Percentiles rank a stretch among this genome's conserved stretches.
Conservation (phyloP, 1,140 invertebrate genomes). For the Drosophila azteca region DNA sequence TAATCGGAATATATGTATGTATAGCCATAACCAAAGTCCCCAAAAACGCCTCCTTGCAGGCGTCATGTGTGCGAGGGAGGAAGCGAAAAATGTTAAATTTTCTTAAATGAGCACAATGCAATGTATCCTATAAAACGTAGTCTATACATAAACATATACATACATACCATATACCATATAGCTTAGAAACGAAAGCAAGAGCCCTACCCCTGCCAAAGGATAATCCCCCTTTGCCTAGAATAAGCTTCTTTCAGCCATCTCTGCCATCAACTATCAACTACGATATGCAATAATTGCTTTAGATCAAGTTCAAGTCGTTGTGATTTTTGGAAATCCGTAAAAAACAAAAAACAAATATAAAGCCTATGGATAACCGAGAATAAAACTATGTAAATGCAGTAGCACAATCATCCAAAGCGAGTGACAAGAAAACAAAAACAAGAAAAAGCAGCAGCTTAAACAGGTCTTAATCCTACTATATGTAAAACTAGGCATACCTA, state of each 20-base stretch:
- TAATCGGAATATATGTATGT: slow-evolving; percentile 1
- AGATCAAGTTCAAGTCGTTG: slow-evolving; percentile 63
- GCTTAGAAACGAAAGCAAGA: slow-evolving; percentile 14
- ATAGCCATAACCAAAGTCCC: slow-evolving; percentile 8
- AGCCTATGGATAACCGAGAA: slow-evolving; percentile 27
- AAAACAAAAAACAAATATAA: slow-evolving; percentile 1
- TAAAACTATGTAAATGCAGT: slow-evolving; percentile 54
- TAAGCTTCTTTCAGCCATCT: slow-evolving; percentile 46
- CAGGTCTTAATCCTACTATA: slow-evolving; percentile 40
- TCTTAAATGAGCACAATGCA: slow-evolving; percentile 80
- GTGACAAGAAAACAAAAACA: slow-evolving; percentile 49
- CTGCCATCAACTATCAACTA: slow-evolving; percentile 41
- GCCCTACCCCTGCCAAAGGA: slow-evolving; percentile 15
- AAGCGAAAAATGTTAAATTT: slow-evolving; percentile 72
- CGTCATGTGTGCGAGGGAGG: slow-evolving; percentile 33
- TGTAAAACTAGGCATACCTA: background rate
- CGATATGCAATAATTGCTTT: slow-evolving; percentile 64
- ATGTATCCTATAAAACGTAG: slow-evolving; percentile 81
- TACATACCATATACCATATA: slow-evolving; percentile 46
- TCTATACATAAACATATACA: slow-evolving; percentile 62
- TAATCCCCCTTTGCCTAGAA: slow-evolving; percentile 31
- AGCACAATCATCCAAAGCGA: slow-evolving; percentile 75
- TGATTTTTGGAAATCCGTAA: slow-evolving; percentile 58
- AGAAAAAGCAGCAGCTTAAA: slow-evolving; percentile 49
- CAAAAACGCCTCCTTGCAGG: background rate